These are phyloP conservation scores for Hirundichthys speculiger DNA, from an alignment of 2,113 vertebrate genomes.

Conservation along the genomic window DNA sequence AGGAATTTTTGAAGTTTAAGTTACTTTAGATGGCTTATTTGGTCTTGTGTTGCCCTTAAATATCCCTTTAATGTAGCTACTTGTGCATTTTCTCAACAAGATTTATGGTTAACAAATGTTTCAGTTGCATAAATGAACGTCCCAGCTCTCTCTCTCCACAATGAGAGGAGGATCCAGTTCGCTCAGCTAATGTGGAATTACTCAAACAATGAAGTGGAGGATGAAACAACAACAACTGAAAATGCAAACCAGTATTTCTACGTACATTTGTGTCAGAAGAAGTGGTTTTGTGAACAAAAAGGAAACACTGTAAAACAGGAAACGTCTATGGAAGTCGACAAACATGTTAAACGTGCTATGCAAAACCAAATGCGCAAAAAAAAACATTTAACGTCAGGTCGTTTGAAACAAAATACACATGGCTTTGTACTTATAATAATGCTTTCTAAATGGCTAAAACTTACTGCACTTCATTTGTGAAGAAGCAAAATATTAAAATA, in stretches of 20 bases:
- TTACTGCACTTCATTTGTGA: no score
- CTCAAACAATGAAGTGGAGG: slow-evolving; percentile 48
- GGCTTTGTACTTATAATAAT: not conserved
- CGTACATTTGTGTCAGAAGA: slow-evolving; percentile 37
- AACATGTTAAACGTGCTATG: not conserved
- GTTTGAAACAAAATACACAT: no score
- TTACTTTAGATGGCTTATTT: no score
- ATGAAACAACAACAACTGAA: slow-evolving; percentile 44
- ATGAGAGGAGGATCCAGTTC: slow-evolving; percentile 30
- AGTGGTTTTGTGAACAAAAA: slow-evolving; percentile 22
- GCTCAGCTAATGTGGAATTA: slow-evolving; percentile 14
- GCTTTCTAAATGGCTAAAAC: not conserved
- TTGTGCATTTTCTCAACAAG: not conserved
- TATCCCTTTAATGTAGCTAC: not conserved
- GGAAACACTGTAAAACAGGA: slow-evolving; percentile 59
- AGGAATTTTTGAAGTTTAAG: no score
- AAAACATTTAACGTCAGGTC: no score
- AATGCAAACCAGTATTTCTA: slow-evolving; percentile 58
- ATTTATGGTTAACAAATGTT: slow-evolving; percentile 6
- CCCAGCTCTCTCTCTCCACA: slow-evolving; percentile 13
- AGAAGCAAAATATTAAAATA: not conserved
- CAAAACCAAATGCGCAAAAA: no score
- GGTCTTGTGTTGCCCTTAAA: not conserved
- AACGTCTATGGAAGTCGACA: slow-evolving; percentile 44
- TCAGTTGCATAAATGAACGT: not conserved